Conservation (phyloP, 2,113 vertebrate species). For the Myotis brandtii region DNA sequence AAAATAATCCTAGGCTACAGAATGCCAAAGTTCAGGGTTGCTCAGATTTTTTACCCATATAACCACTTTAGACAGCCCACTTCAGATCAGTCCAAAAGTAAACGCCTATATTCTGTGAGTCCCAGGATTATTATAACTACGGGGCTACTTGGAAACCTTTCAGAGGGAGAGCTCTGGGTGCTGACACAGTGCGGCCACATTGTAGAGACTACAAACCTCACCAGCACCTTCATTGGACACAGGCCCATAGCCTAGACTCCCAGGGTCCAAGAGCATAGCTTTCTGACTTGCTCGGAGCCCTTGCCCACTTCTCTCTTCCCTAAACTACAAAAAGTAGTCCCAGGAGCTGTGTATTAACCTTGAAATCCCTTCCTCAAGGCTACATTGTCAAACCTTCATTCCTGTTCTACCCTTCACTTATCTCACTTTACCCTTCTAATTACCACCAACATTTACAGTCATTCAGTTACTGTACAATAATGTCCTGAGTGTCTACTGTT, state of each 20-base stretch:
- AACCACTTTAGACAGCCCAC: background rate
- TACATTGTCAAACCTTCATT: background rate
- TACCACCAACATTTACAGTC: background rate
- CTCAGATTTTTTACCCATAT: background rate
- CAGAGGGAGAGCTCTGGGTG: background rate
- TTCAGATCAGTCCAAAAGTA: background rate
- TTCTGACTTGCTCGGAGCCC: background rate
- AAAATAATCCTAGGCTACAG: background rate
- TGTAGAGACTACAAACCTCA: background rate
- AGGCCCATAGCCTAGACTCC: background rate
- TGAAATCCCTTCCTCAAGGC: background rate
- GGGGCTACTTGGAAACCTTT: background rate
- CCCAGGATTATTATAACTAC: too few species aligned
- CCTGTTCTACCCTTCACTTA: background rate
- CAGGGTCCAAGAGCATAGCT: background rate
- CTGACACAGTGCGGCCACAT: background rate
- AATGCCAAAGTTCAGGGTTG: background rate
- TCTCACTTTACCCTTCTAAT: background rate
- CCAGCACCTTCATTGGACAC: background rate
- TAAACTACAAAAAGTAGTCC: background rate
- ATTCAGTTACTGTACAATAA: background rate
- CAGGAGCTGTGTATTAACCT: background rate
- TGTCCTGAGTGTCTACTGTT: background rate
- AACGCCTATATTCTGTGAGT: background rate
- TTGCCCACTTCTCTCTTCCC: background rate